Conservation (phyloP, 2,888 invertebrate genomes). For the Sarcophaga subvicina region DNA sequence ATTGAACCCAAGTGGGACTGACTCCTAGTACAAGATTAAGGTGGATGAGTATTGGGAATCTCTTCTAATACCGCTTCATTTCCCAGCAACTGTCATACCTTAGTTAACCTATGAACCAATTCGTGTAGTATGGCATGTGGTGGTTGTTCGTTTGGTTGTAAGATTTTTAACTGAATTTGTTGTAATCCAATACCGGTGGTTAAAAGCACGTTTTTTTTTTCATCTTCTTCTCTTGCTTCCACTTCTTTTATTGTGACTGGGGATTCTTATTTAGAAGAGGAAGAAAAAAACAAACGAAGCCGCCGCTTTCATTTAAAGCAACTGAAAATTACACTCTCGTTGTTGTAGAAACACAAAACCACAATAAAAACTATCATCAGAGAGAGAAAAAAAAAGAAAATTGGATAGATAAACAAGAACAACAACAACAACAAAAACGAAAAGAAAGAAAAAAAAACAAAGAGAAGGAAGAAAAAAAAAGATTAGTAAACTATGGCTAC, state of each 20-base stretch:
- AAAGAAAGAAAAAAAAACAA: neutral
- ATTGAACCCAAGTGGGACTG: too few relatives aligned
- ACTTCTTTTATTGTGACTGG: too few relatives aligned
- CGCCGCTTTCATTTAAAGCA: neutral
- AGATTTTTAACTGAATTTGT: neutral
- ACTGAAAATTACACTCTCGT: neutral
- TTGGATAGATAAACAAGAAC: neutral
- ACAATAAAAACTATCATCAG: neutral
- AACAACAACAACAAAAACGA: neutral
- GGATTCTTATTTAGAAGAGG: too few relatives aligned
- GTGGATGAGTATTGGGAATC: too few relatives aligned
- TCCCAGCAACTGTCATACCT: too few relatives aligned
- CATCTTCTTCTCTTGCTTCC: neutral
- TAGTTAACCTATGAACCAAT: too few relatives aligned
- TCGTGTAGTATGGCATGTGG: too few relatives aligned
- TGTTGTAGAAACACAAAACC: neutral
- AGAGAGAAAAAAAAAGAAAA: neutral
- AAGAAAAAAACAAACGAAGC: neutral
- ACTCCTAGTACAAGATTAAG: too few relatives aligned
- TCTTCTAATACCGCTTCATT: too few relatives aligned
- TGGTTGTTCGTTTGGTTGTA: neutral
- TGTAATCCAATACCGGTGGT: neutral
- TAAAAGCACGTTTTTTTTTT: neutral
- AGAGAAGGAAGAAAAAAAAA: neutral
- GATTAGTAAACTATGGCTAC: neutral